Evolutionary conservation across 2,113 vertebrate genomes (phyloP).

Genomic region (Pongo pygmaeus): DNA sequence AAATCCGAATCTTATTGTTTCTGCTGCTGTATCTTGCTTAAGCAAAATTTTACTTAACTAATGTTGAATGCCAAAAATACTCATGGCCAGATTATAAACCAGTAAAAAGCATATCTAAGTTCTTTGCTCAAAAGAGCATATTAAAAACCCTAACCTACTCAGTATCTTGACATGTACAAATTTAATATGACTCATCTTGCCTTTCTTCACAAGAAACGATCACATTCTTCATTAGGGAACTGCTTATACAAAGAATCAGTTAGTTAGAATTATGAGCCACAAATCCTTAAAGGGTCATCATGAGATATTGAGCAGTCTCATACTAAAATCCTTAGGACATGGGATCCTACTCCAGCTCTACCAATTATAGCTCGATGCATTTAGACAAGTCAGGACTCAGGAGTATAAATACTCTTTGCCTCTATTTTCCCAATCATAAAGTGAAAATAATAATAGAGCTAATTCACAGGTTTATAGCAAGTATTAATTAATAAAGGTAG

Average conservation of each 20-base stretch:
- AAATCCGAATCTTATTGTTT: not conserved
- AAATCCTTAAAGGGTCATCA: not conserved
- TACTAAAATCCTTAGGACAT: not conserved
- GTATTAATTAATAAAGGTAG: not conserved
- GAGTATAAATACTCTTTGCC: not conserved
- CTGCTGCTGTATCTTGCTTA: not conserved
- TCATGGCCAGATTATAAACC: not conserved
- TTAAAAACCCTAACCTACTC: not conserved
- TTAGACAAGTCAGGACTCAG: not conserved
- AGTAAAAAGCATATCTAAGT: not conserved
- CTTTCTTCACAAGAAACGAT: slow-evolving; percentile 3
- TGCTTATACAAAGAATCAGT: not conserved
- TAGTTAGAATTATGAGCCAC: not conserved
- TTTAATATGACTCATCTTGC: not conserved
- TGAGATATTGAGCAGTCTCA: not conserved
- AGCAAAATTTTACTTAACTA: not conserved
- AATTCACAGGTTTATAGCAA: not conserved
- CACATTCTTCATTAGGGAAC: not conserved
- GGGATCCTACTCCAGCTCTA: not conserved
- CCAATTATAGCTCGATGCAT: not conserved
- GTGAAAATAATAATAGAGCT: not conserved
- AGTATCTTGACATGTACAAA: not conserved
- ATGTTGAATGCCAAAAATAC: not conserved
- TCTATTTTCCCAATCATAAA: not conserved
- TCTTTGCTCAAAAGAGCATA: not conserved